Base-by-base conservation (phyloP, 2,113 vertebrate species). In the Papio anubis region DNA sequence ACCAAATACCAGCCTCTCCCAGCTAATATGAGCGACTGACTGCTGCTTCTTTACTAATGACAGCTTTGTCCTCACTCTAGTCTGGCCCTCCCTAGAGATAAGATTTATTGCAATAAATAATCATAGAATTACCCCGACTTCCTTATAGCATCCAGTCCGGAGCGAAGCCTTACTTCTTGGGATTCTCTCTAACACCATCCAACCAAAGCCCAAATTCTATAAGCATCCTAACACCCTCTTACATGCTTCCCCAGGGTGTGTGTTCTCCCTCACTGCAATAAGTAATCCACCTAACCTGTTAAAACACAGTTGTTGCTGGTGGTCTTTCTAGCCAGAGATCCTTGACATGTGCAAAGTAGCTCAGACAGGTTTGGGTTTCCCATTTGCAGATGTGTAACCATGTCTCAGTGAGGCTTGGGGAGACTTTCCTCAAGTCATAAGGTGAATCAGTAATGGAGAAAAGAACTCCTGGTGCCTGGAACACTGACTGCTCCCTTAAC, bases 191-290 rank as follows among this genome's bases (percentile, higher is more conserved):
- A 23, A 59, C 21, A 30, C 48, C 27, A 4, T 9, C 57, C 30
- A n/a, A 76, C 21, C 48, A 32, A 50, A 43, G 64, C 75, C 82
- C 78, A 45, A 32, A 75, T n/a, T n/a, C 81, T 82, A 0, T 32
- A 21, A 27, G 38, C 17, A 32, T 90, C 45, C 85, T 55, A n/a
- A 35, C 45, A 85, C 30, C 73, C 13, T 6, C 52, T 30, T 16
- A 4, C 50, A 12, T 3, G 8, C 30, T 30, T 20, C 27, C 48
- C 30, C 57, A 4, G 0, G 20, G 4, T 11, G 4, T 0, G 0
- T 8, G 3, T 45, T 23, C 52, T 18, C 23, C 40, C n/a, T 40
- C 72, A 3, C 7, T 2, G 76, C 18, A 3, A 38, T 78, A 61
- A 35, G 61, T 32, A 21, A 52, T 6, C 6, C 6, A 32, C 23